These are phyloP conservation scores for Mirounga angustirostris DNA, from an alignment of 2,113 vertebrate genomes.

Conservation along the genomic window DNA sequence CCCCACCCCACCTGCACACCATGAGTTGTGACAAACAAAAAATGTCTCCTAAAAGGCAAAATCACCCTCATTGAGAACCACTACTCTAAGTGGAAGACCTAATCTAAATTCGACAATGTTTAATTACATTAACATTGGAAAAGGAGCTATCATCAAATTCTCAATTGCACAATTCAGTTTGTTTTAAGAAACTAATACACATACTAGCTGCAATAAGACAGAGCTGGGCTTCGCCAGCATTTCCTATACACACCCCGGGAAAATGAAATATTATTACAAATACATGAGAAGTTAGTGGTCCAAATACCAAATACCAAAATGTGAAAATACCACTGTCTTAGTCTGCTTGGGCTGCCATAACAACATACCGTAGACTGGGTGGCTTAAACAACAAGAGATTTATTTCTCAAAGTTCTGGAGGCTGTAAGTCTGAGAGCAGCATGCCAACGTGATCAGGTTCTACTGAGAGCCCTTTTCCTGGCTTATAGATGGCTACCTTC, in stretches of 20 bases:
- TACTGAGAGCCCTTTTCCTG: not conserved
- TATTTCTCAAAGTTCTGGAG: not conserved
- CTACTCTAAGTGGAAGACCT: not conserved
- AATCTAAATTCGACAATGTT: not conserved
- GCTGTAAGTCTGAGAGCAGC: not conserved
- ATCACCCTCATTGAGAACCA: not conserved
- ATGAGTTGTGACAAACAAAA: not conserved
- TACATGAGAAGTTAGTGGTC: not conserved
- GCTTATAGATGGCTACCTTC: not conserved
- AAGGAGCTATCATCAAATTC: not conserved
- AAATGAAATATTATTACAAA: not conserved
- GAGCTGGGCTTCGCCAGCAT: not conserved
- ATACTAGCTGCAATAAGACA: not conserved
- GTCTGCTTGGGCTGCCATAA: not conserved
- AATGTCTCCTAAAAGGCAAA: not conserved
- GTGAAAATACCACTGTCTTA: not conserved
- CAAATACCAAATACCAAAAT: not conserved
- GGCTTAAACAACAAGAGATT: not conserved
- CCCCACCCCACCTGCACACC: not conserved
- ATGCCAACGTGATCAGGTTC: not conserved
- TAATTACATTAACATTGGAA: not conserved
- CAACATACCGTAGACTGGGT: not conserved
- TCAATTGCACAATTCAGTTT: not conserved
- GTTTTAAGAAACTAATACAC: not conserved
- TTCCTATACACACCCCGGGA: not conserved